Evolutionary conservation across 2,113 vertebrate genomes (phyloP).

Genomic region (Heteronetta atricapilla): DNA sequence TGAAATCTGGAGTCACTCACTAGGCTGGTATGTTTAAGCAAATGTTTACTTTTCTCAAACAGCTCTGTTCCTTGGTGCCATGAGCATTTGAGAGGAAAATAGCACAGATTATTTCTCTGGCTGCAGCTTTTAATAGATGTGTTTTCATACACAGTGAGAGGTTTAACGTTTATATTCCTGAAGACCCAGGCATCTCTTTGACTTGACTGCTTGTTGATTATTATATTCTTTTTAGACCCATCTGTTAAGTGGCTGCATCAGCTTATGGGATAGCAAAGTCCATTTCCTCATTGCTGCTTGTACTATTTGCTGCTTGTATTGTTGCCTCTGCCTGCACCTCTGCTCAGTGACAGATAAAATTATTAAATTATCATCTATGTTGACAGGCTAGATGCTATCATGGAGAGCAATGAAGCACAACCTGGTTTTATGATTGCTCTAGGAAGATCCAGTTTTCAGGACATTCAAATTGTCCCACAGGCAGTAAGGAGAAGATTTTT

Average conservation of each 20-base stretch:
- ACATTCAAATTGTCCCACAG: not conserved
- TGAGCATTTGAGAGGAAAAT: slow-evolving; percentile 3
- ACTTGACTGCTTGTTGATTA: not conserved
- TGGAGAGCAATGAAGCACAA: not conserved
- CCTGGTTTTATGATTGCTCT: not conserved
- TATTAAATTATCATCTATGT: not conserved
- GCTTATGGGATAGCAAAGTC: not conserved
- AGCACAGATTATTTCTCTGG: slow-evolving; percentile 1
- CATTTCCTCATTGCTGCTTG: not conserved
- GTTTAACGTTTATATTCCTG: slow-evolving; percentile 2
- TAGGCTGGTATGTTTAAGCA: not conserved
- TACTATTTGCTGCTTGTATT: not conserved
- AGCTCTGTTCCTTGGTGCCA: slow-evolving; percentile 7
- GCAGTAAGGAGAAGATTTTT: not conserved
- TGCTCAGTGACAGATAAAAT: not conserved
- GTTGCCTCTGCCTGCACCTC: not conserved
- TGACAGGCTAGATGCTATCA: not conserved
- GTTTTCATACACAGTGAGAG: not conserved
- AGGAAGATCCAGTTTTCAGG: not conserved
- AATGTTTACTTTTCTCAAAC: slow-evolving; percentile 24
- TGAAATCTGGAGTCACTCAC: not conserved
- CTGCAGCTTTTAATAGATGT: slow-evolving; percentile 45
- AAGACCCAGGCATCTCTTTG: not conserved
- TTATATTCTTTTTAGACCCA: not conserved
- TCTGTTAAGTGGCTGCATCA: not conserved